These are phyloP conservation scores for Conus ventricosus DNA, from an alignment of 1,140 invertebrate genomes.

Conservation along the genomic window DNA sequence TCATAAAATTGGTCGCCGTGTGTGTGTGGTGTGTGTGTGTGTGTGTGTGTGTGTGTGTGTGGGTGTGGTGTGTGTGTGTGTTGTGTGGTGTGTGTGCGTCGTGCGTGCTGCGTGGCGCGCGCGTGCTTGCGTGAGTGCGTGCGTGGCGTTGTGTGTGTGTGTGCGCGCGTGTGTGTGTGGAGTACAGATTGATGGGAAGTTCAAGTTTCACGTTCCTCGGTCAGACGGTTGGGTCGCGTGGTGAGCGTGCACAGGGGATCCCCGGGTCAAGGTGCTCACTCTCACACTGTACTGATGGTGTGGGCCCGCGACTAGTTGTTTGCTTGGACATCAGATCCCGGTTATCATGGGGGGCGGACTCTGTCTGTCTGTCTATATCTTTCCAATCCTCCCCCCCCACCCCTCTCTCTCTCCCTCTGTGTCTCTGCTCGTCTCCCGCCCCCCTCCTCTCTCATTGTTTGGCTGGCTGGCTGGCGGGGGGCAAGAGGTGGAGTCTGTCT, in stretches of 20 bases:
- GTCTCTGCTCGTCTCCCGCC: background rate
- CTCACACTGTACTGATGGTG: too few species aligned
- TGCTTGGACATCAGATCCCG: too few species aligned
- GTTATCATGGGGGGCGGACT: too few species aligned
- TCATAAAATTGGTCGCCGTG: background rate
- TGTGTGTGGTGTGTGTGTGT: constrained; percentile 7
- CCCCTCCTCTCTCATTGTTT: background rate
- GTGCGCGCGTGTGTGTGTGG: background rate
- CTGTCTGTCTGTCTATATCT: too few species aligned
- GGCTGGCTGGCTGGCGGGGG: background rate
- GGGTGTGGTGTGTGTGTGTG: background rate
- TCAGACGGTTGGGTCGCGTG: constrained; percentile 27
- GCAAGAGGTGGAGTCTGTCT: too few species aligned
- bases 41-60: constrained; percentile 10
- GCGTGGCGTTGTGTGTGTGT: background rate
- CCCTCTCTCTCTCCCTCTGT: background rate
- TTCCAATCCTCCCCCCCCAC: too few species aligned
- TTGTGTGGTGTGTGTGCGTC: background rate
- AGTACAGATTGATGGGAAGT: constrained; percentile 43
- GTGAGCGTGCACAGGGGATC: background rate
- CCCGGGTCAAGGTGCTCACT: constrained; percentile 13
- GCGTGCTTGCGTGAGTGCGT: background rate
- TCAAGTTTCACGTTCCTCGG: constrained; percentile 34
- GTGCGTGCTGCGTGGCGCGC: background rate
- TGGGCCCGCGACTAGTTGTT: too few species aligned